Conservation (phyloP, 2,797 vertebrate genomes). For the Apogon hyalosoma region DNA sequence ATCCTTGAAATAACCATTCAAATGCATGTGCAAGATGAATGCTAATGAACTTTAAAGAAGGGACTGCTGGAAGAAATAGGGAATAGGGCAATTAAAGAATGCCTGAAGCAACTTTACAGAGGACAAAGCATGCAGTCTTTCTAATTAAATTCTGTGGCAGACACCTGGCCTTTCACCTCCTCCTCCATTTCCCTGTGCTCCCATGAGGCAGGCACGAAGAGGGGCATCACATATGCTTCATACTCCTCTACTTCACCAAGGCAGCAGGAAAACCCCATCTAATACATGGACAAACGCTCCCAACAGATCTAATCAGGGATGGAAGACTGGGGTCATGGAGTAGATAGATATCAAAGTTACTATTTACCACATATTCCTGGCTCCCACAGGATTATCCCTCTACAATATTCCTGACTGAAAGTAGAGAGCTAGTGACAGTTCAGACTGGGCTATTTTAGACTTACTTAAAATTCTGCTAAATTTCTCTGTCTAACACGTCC, state of each 20-base stretch:
- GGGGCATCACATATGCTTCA: constrained; percentile 61
- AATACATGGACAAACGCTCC: constrained; percentile 70
- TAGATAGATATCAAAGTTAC: constrained; percentile 60
- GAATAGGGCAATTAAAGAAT: constrained; percentile 86
- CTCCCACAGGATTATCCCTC: constrained; percentile 52
- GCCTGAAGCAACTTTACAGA: constrained; percentile 87
- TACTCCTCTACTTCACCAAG: constrained; percentile 62
- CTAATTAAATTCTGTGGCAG: constrained; percentile 88
- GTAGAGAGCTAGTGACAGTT: constrained; percentile 43
- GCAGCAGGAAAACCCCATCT: constrained; percentile 59
- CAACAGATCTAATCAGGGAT: constrained; percentile 69
- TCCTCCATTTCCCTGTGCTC: constrained; percentile 73
- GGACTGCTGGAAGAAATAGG: constrained; percentile 70
- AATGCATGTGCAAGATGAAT: constrained; percentile 77
- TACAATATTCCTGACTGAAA: constrained; percentile 38
- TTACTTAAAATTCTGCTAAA: constrained; percentile 5
- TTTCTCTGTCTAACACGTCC: constrained; percentile 17
- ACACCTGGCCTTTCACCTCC: constrained; percentile 87
- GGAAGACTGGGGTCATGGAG: constrained; percentile 55
- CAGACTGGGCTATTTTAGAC: constrained; percentile 36
- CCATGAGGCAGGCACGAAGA: constrained; percentile 77
- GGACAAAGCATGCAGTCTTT: constrained; percentile 84
- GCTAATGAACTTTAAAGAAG: constrained; percentile 79
- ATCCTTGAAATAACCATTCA: constrained; percentile 73
- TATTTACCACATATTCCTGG: constrained; percentile 59